Base-by-base conservation (phyloP, 2,113 vertebrate genomes). In the Pongo abelii region DNA sequence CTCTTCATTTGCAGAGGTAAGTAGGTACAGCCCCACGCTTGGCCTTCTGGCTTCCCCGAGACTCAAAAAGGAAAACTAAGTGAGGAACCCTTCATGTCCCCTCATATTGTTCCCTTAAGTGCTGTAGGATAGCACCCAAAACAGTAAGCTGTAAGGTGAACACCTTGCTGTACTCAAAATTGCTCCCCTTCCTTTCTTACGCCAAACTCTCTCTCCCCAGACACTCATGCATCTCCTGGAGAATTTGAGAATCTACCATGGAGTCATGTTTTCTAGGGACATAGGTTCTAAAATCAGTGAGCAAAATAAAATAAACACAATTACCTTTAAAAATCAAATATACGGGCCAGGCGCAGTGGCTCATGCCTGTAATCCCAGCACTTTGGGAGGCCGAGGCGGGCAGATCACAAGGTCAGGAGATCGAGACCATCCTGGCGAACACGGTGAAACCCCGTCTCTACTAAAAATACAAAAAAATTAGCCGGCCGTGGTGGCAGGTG, bases 201-300 rank as follows among this genome's bases (percentile, higher is more conserved):
- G 22, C 27, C 1, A 57, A 10, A 38, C 40, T 74, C 30, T 5
- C 0, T 70, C 16, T 80, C 38, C 40, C 23, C 11, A 25, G 81
- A 91, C 30, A 78, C 14, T 72, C 22, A 46, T 8, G 18, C 25
- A 80, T 70, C 43, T 70, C 55, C 55, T 12, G 13, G 48, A 95
- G 17, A 3, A 84, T 4, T 8, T 77, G 38, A 59, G 30, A 23
- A 16, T 93, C 22, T 32, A 84, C 48, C 38, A 6, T 14, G 46
- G 38, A 72, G 10, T 84, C 7, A n/a, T 22, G 59, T 77, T 57
- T 64, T 55, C 43, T 22, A 46, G 38, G 55, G 20, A 72, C 18
- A n/a, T 70, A 52, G 23, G 17, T 88, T 96, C 83, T 89, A 89
- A 96, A 95, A 90, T 70, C 70, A 84, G 17, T 70, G 48, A 90